Evolutionary conservation across 2,888 invertebrate genomes (phyloP), one percentile per base, ranked within the genome.

Genomic region (Acanthococcus lagerstroemiae): DNA sequence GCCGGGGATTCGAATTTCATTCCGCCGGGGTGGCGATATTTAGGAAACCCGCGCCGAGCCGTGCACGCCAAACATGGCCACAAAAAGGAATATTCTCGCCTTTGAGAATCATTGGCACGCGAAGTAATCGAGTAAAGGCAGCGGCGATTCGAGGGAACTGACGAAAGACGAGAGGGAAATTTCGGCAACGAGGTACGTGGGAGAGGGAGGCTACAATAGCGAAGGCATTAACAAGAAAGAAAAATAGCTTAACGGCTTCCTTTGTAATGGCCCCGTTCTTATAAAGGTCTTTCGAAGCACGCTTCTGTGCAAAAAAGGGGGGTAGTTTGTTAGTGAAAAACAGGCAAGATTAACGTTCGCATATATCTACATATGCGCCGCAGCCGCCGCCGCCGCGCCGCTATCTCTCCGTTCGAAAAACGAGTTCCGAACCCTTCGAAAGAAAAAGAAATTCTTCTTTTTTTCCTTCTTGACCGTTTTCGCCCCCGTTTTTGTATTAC

Each of bases 161-260:
- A n/a, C n/a, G 37, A n/a, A 37, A 37, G 37, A 37, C 37, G 37
- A 37, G n/a, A 37, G 37, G 37, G 37, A 37, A 37, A 37, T 37
- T 37, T 37, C 37, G 37, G 37, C 37, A 15, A 2, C 3, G 12
- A 37, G 12, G n/a, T 37, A 15, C 37, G 37, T 37, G 12, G 37
- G 37, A 37, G 37, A 37, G n/a, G 37, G 37, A 37, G 37, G 37
- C 12, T 37, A 37, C 37, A 37, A 37, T 37, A 52, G 27, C 50
- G 61, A 61, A 52, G 61, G 61, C 50, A 61, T 61, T 61, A 61
- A 61, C 61, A 61, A 61, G 61, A 61, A 61, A 61, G 61, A 61
- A 61, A 61, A 61, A 61, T 61, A 61, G 61, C 61, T 61, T 52
- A 61, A 61, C 61, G 61, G 61, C 61, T 61, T 61, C 61, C 61